A percentile compares a stretch with the other conserved stretches of the same genome.
These are phyloP conservation scores for Thera britannica DNA, from an alignment of 2,888 invertebrate species.

Conservation along the genomic window DNA sequence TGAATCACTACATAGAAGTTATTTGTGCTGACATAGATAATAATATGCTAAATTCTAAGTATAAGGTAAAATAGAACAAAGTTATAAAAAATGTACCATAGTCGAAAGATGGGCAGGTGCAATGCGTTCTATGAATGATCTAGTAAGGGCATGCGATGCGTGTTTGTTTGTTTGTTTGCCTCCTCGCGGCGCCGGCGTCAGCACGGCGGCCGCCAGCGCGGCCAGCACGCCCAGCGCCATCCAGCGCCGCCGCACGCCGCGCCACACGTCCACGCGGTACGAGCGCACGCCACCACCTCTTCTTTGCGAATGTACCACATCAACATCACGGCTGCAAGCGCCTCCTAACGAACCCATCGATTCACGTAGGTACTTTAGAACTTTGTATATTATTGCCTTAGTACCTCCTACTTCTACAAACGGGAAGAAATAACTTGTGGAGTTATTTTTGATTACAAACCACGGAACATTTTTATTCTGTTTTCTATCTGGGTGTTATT, in stretches of 20 bases:
- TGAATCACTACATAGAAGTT: no score
- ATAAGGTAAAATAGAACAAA: background rate
- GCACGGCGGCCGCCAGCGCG: conserved; percentile 62
- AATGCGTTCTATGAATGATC: conserved; percentile 57
- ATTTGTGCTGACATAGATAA: background rate
- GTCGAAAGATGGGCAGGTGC: conserved; percentile 52
- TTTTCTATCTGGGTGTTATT: no score
- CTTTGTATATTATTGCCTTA: no score
- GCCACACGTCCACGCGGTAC: conserved; percentile 61
- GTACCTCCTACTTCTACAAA: no score
- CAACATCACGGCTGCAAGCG: background rate
- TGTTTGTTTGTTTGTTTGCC: conserved; percentile 57
- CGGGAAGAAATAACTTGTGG: no score
- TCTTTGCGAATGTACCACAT: background rate
- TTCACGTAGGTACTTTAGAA: background rate
- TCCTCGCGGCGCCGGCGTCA: conserved; percentile 66
- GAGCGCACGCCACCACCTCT: background rate
- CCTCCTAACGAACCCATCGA: background rate
- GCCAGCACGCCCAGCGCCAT: conserved; percentile 64
- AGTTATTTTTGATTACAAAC: no score
- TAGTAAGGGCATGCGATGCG: conserved; percentile 3
- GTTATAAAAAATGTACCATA: conserved; percentile 17
- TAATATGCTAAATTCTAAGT: background rate
- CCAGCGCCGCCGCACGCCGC: conserved; percentile 63
- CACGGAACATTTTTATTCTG: no score